Evolutionary conservation across 1,140 invertebrate species (phyloP), one percentile per base, ranked within the genome.

Genomic region (Ditylenchus dipsaci): DNA sequence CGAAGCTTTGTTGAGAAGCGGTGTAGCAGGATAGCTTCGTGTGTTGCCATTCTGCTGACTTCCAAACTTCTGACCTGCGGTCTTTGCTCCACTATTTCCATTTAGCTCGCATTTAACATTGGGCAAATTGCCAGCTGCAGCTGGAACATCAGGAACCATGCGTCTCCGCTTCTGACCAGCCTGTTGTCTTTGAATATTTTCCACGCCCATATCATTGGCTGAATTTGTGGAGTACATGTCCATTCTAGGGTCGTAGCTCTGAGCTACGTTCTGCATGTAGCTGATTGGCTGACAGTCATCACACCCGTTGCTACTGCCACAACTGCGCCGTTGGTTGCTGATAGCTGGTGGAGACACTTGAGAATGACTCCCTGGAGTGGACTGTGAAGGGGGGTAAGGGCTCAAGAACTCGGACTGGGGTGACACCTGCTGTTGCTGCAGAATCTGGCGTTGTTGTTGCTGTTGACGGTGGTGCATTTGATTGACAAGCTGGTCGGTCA

Each of bases 341-440:
- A 53, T 19, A 17, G 49, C 49, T 17, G 59, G 59, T 11, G 27
- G 3, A 21, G 47, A 67, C 21, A 63, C 61, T 42, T 76, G 64
- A 38, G 49, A 53, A 26, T 68, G 72, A 23, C 72, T 75, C 21
- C 72, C 72, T 8, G 72, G 72, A 21, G 72, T 73, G 21, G 74
- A 76, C 43, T 73, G 72, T 11, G 71, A 63, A n/a, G 67, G 71
- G 19, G 71, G 63, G 61, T 73, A 73, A 30, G 74, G 72, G 17
- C 61, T 72, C 23, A 74, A 42, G 45, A 73, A 73, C 29, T 73
- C 72, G 11, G 72, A 73, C 23, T 73, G 57, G 11, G 72, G 72
- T 42, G 72, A 67, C 43, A 49, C 23, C 30, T 38, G 33, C 27
- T 53, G 29, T 42, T 49, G 65, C 30, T 60, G 68, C 21, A 27